Base-by-base conservation (phyloP, 2,888 invertebrate species). In the Eupithecia centaureata region DNA sequence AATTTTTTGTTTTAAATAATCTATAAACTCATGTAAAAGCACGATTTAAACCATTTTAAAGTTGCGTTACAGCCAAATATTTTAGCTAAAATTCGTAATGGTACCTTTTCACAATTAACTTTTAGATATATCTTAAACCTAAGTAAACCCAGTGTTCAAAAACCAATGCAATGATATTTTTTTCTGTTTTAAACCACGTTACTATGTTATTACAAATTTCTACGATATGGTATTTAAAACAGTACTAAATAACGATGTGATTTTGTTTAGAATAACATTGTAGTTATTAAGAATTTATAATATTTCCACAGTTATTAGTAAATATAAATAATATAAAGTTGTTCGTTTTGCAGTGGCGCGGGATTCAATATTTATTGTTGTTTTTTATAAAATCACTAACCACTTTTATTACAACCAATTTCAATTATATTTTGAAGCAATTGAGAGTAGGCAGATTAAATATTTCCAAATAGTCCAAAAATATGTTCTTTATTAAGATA, bases 151-250 rank as follows among this genome's bases (percentile, higher is more conserved):
- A 65, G 68, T 68, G 62, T 65, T 68, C 65, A 59, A 52, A 33
- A 28, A 62, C 65, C 68, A 68, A 68, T 68, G 65, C 52, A 32
- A 65, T 62, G 68, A 64, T 58, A 54, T 35, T 64, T 61, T 61
- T 68, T 51, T 28, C 35, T 35, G 32, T 52, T 42, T 58, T 57
- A 52, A 27, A 27, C 18, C 1, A 15, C 52, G 0, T 27, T 58
- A 47, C n/a, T 58, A 22, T 42, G 52, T 68, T 63, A 61, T 15
- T 52, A 25, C 61, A 63, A 56, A 28, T 27, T n/a, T 42, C 42
- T 28, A 18, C 38, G 60, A 30, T 65, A 42, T 52, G 10, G 66
- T 51, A 66, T 66, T 70, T 66, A 60, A 63, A 67, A 67, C 63
- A 63, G 61, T 61, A 33, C n/a, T 54, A 27, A 27, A 27, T 65